Conservation (phyloP, 2,113 vertebrate genomes). For the Bufo bufo region DNA sequence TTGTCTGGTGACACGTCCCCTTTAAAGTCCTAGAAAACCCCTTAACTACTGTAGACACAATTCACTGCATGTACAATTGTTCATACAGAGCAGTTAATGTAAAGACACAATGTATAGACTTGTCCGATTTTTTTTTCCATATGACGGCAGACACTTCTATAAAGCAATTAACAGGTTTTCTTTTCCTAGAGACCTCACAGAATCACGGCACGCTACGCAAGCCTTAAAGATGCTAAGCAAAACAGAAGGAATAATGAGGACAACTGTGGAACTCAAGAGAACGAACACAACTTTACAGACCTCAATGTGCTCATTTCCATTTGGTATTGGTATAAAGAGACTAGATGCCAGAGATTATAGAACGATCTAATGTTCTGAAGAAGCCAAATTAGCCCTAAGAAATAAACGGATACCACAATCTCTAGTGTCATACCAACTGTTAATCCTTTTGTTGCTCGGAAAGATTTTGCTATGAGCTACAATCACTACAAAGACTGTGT, state of each 20-base stretch:
- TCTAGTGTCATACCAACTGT: constrained; percentile 63
- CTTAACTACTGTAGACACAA: not conserved
- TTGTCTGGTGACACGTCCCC: too few species aligned
- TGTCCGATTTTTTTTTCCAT: not conserved
- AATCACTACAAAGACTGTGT: constrained; percentile 65
- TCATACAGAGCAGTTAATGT: not conserved
- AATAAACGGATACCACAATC: constrained; percentile 65
- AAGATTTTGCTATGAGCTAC: constrained; percentile 65
- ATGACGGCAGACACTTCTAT: constrained; percentile 28
- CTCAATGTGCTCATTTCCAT: constrained; percentile 40
- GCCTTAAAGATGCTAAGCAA: constrained; percentile 56
- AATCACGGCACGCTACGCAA: constrained; percentile 47
- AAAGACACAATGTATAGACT: constrained; percentile 3
- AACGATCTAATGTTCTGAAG: constrained; percentile 61
- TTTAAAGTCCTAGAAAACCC: not conserved
- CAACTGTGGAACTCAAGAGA: constrained; percentile 58
- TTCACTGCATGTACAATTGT: not conserved
- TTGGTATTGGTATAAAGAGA: constrained; percentile 60
- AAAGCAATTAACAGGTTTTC: constrained; percentile 58
- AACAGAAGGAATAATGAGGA: constrained; percentile 60
- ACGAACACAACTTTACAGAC: constrained; percentile 61
- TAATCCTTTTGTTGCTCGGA: constrained; percentile 64
- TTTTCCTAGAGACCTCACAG: constrained; percentile 54
- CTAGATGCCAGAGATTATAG: constrained; percentile 64
- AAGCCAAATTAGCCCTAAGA: constrained; percentile 66